phyloP scores from a whole-genome alignment of 92 coral and sea anemone genomes.

The Parazoanthus atlanticus region DNA sequence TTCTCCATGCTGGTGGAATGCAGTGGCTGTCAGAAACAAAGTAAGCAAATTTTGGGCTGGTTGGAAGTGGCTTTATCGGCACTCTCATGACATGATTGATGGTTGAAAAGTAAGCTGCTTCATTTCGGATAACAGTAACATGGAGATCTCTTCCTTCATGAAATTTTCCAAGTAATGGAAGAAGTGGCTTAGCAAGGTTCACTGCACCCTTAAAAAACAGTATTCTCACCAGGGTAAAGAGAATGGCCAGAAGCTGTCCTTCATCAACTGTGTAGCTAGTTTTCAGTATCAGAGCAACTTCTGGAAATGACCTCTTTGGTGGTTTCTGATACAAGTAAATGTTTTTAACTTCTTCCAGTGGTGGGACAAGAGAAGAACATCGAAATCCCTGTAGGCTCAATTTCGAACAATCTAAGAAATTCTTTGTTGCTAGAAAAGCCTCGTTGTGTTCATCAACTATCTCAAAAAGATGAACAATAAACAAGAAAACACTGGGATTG shows the following conservation, averaged over 20 bases:
- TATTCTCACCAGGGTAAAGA: constrained; percentile 57
- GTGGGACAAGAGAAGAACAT: constrained; percentile 46
- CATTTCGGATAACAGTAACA: constrained; percentile 56
- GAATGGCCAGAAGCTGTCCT: constrained; percentile 52
- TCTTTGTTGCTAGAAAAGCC: constrained; percentile 40
- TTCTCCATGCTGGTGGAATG: constrained; percentile 59
- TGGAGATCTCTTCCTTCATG: constrained; percentile 49
- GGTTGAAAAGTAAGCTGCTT: constrained; percentile 61
- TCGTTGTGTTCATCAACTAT: constrained; percentile 49
- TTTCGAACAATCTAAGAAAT: constrained; percentile 25
- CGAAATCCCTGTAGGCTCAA: constrained; percentile 17
- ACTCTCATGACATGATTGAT: constrained; percentile 55
- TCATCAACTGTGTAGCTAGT: constrained; percentile 48
- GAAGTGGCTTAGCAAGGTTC: constrained; percentile 41
- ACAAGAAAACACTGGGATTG: constrained; percentile 57
- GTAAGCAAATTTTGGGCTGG: constrained; percentile 43
- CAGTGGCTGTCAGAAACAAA: constrained; percentile 67
- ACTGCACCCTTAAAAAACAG: constrained; percentile 56
- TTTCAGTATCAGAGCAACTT: neutral
- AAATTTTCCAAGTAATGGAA: constrained; percentile 51
- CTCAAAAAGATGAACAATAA: constrained; percentile 54
- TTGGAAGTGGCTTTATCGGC: constrained; percentile 51
- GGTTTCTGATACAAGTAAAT: constrained; percentile 36
- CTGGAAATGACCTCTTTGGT: constrained; percentile 19
- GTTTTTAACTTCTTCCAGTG: constrained; percentile 36